phyloP scores from a whole-genome alignment of 2,797 vertebrate species.

The Pseudochirops cupreus region DNA sequence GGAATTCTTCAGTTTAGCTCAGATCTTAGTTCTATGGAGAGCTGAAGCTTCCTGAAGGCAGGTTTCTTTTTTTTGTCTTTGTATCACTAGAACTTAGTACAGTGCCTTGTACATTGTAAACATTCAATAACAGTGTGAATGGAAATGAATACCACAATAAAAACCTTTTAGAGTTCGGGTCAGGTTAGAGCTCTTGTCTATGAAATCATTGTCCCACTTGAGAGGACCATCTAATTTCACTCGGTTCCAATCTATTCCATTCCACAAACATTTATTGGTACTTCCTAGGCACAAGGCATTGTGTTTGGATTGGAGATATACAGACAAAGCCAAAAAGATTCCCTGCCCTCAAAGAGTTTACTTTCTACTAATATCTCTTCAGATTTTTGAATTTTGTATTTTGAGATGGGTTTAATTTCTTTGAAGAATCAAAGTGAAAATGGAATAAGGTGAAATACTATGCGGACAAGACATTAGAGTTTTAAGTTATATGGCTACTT shows the following conservation, averaged over 20 bases:
- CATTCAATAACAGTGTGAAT: not conserved
- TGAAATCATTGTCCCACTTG: not conserved
- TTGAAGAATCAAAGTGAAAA: constrained; percentile 27
- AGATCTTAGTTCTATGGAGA: not conserved
- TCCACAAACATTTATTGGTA: not conserved
- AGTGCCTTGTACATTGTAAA: not conserved
- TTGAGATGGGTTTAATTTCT: not conserved
- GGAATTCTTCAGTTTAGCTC: not conserved
- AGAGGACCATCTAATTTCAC: not conserved
- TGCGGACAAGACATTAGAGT: not conserved
- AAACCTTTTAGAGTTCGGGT: not conserved
- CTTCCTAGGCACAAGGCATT: not conserved
- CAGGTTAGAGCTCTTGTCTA: not conserved
- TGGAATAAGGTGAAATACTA: not conserved
- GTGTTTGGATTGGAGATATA: not conserved
- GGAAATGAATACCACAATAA: not conserved
- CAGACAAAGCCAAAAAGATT: not conserved
- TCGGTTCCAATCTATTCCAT: not conserved
- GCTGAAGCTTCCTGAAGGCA: not conserved
- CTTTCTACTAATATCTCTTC: not conserved
- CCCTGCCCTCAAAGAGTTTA: not conserved
- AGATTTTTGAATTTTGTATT: not conserved
- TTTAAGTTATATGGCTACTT: not conserved
- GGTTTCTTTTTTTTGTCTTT: not conserved
- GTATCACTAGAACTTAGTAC: constrained; percentile 5